Base-by-base conservation (phyloP, 2,888 invertebrate genomes). In the Parasteatoda lunata region DNA sequence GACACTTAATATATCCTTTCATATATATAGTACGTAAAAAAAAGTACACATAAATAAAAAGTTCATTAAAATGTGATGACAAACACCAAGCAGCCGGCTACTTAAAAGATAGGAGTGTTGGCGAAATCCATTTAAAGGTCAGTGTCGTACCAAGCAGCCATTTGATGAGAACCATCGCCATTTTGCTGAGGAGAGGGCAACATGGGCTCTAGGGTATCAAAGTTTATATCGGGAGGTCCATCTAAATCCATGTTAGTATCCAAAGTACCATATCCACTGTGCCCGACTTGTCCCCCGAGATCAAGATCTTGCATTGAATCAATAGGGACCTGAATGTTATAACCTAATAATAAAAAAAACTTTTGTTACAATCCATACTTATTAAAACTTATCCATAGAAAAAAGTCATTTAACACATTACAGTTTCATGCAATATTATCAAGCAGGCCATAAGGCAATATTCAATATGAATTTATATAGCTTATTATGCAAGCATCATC, bases 141-240 rank as follows among this genome's bases (percentile, higher is more conserved):
- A 90, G 98, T 98, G 93, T 98, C 98, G 93, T 98, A 98, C 98
- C 98, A 98, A 91, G 97, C 97, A 90, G 97, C 97, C 90, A 97
- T 96, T 92, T 97, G 97, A 92, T 95, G 96, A 93, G 97, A 96
- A 92, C 96, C 96, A 91, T 96, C 95, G 71, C 97, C 97, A 87
- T 97, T 97, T 91, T 95, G 94, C 4, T 95, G 95, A 92, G 85
- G 89, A 89, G 89, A 84, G 72, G 88, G 89, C 5, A 88, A 89
- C 71, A 91, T 91, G 45, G 91, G 90, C 84, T 92, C 92, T 80
- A 92, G 90, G 91, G 95, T 94, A 92, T 97, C 96, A 91, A 96
- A 97, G 91, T 95, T 95, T 90, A 95, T 93, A 91, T 95, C 95
- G 90, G 93, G 93, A 75, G 95, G 95, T 54, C 91, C 90, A 11